These are phyloP conservation scores for Lagenorhynchus albirostris DNA, from an alignment of 2,113 vertebrate genomes.

Conservation along the genomic window DNA sequence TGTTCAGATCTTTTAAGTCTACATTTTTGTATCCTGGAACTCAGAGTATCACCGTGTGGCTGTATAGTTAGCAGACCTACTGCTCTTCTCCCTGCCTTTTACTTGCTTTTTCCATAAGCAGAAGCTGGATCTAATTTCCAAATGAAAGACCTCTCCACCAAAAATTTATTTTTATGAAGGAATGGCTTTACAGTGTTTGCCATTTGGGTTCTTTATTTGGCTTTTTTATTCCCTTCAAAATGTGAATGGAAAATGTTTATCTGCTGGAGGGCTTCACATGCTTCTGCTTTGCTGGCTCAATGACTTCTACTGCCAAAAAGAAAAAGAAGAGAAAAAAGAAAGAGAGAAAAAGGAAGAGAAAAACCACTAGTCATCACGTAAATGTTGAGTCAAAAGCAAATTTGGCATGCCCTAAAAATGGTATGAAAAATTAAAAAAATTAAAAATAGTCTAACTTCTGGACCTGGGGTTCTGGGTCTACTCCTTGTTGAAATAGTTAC, in stretches of 20 bases:
- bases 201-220: constrained; percentile 76
- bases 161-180: constrained; percentile 80
- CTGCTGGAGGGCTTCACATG: constrained; percentile 73
- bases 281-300: constrained; percentile 69
- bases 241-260: constrained; percentile 79
- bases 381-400: constrained; percentile 41
- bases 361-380: constrained; percentile 23
- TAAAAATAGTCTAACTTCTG: not conserved
- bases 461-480: not conserved
- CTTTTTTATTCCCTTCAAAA: constrained; percentile 77
- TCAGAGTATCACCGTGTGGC: constrained; percentile 23
- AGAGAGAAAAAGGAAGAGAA: not conserved
- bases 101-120: constrained; percentile 68
- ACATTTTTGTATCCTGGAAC: constrained; percentile 35
- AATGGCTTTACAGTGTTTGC: constrained; percentile 73
- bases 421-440: not conserved
- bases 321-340: not conserved
- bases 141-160: constrained; percentile 79
- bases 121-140: constrained; percentile 84
- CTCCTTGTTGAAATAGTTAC: not conserved
- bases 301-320: constrained; percentile 57
- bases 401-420: not conserved
- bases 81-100: constrained; percentile 27
- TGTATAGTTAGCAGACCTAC: constrained; percentile 47
- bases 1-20: constrained; percentile 47